Evolutionary conservation across 2,113 vertebrate genomes (phyloP).

Genomic region (Cynopterus brachyotis): DNA sequence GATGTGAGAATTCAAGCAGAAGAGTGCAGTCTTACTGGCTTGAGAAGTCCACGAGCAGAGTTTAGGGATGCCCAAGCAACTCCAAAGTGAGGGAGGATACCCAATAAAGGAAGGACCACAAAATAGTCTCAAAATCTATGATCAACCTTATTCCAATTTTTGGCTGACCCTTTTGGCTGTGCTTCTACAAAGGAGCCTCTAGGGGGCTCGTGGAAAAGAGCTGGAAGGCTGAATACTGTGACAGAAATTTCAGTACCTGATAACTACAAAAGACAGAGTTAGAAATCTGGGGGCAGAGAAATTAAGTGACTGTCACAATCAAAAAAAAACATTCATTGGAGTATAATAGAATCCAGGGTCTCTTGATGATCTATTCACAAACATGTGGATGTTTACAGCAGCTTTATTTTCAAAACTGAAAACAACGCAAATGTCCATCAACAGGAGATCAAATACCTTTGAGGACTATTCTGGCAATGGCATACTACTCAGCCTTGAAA

Average conservation of each 20-base stretch:
- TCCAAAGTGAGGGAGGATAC: neutral
- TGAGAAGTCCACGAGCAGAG: neutral
- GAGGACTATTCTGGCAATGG: neutral
- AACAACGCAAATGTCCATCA: neutral
- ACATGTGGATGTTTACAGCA: neutral
- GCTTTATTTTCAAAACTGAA: neutral
- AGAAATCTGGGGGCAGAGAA: neutral
- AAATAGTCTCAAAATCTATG: neutral
- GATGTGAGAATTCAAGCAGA: neutral
- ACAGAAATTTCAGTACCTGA: neutral
- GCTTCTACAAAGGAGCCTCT: neutral
- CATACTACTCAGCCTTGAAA: neutral
- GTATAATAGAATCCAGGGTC: neutral
- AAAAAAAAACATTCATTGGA: neutral
- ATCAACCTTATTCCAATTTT: neutral
- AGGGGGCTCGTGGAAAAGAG: neutral
- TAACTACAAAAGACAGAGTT: neutral
- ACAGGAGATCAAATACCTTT: neutral
- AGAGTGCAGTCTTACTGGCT: neutral
- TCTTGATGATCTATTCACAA: neutral
- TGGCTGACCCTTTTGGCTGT: neutral
- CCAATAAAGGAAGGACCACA: neutral
- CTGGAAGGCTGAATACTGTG: neutral
- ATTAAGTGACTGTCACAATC: neutral
- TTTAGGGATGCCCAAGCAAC: neutral